Base-by-base conservation (phyloP, 2,797 vertebrate species). In the Mareca penelope region DNA sequence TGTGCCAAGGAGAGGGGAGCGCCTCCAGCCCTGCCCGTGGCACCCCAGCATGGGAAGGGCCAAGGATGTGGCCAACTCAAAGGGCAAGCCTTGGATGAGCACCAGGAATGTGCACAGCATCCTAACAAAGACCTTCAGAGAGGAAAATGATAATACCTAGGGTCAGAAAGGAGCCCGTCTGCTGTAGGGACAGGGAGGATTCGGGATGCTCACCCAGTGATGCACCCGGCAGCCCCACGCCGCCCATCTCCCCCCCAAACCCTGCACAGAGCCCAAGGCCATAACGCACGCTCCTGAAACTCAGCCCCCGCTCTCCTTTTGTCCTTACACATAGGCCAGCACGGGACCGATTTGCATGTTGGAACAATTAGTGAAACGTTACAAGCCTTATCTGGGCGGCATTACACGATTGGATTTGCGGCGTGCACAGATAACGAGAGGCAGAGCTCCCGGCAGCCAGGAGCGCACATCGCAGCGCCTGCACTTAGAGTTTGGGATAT, bases 331-430 rank as follows among this genome's bases (percentile, higher is more conserved):
- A 0, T 6, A 18, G 0, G 0, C 55, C 3, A 0, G 53, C 10
- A 4, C 40, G 2, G 44, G 63, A 60, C 80, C 60, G 75, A 96
- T 95, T 72, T 94, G 93, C 88, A 93, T 91, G 76, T 87, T 93
- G 84, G 81, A 94, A 95, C 93, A 95, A 95, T 94, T 91, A 91
- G 35, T 61, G 81, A 94, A 85, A 75, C 80, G 84, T 96, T 87
- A 88, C 96, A 92, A 16, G 69, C 70, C 90, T 94, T 95, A 91
- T 94, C 94, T 88, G 71, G 8, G 26, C 46, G 81, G 89, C 77
- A 81, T 64, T 88, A 93, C 90, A 88, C 92, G 95, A 95, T 88
- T 91, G 95, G 88, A 89, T 96, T 95, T 89, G 85, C 1, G 0
- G 85, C 2, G 0, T 10, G 69, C 4, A 70, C 19, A 65, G 91